These are phyloP conservation scores for Anabas testudineus DNA, from an alignment of 2,797 vertebrate species.

Conservation along the genomic window DNA sequence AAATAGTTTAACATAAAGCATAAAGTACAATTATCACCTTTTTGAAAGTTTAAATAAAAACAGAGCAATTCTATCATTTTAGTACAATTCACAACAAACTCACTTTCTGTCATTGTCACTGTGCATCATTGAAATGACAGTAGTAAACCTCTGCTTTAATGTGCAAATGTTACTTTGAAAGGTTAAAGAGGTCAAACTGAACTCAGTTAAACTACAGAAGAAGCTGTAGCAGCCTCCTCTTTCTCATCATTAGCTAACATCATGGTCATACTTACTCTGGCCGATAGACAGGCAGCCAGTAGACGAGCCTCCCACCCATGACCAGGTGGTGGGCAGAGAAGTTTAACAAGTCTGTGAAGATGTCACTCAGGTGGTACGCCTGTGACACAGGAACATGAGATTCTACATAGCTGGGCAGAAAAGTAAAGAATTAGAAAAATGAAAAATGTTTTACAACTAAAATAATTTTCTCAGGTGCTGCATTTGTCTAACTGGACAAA, in stretches of 20 bases:
- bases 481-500: neutral
- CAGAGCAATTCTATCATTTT: too few species aligned
- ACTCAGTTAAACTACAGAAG: neutral
- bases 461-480: neutral
- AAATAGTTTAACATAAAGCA: too few species aligned
- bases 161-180: neutral
- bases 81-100: too few species aligned
- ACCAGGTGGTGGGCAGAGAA: slow-evolving; percentile 92
- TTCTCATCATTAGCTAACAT: neutral
- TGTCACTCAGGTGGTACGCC: slow-evolving; percentile 95
- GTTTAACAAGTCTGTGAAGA: slow-evolving; percentile 94
- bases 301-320: slow-evolving; percentile 93
- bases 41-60: too few species aligned
- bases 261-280: slow-evolving; percentile 90
- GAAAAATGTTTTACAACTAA: too few species aligned
- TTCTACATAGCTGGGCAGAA: slow-evolving; percentile 83
- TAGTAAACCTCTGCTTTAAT: slow-evolving; percentile 3
- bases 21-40: too few species aligned
- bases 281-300: slow-evolving; percentile 95
- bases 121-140: neutral
- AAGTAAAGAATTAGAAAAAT: slow-evolving; percentile 23
- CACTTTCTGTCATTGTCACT: too few species aligned
- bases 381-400: slow-evolving; percentile 92
- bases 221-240: neutral
- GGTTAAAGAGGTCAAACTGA: neutral